These are phyloP conservation scores for Apeira syringaria DNA, from an alignment of 2,888 invertebrate genomes.

Conservation along the genomic window DNA sequence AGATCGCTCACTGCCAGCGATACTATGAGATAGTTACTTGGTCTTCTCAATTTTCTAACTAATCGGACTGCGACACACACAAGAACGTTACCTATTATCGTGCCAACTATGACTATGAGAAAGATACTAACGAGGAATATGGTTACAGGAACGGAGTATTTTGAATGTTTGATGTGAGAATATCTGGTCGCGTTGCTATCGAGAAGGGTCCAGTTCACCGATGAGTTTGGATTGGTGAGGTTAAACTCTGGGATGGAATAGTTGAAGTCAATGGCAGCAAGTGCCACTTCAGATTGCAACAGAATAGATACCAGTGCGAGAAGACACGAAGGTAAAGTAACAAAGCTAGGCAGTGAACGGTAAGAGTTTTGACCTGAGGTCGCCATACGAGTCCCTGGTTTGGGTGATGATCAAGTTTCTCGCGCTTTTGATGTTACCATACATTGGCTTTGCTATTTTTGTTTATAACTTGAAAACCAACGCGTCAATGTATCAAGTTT, in stretches of 20 bases:
- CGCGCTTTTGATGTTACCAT: slow-evolving; percentile 69
- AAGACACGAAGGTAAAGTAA: slow-evolving; percentile 82
- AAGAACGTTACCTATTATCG: slow-evolving; percentile 94
- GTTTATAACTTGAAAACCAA: slow-evolving; percentile 32
- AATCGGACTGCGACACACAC: slow-evolving; percentile 98
- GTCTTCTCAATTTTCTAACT: slow-evolving; percentile 94
- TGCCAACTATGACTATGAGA: slow-evolving; percentile 90
- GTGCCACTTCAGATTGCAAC: slow-evolving; percentile 52
- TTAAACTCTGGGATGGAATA: slow-evolving; percentile 51
- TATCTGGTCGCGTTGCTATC: slow-evolving; percentile 57
- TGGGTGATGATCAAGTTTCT: slow-evolving; percentile 64
- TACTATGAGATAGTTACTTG: slow-evolving; percentile 95
- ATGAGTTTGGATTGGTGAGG: slow-evolving; percentile 54
- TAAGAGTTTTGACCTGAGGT: slow-evolving; percentile 69
- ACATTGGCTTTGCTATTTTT: slow-evolving; percentile 66
- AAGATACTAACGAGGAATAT: slow-evolving; percentile 89
- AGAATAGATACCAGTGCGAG: slow-evolving; percentile 69
- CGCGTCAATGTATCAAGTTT: slow-evolving; percentile 60
- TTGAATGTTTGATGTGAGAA: slow-evolving; percentile 65
- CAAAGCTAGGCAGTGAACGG: slow-evolving; percentile 80
- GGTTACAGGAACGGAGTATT: slow-evolving; percentile 74
- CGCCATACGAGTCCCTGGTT: slow-evolving; percentile 80
- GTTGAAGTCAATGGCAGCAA: slow-evolving; percentile 57
- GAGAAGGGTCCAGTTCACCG: slow-evolving; percentile 61
- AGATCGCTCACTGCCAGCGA: slow-evolving; percentile 98